These are phyloP conservation scores for Pogonognathellus flavescens DNA, from an alignment of 1,140 invertebrate species.

Conservation along the genomic window DNA sequence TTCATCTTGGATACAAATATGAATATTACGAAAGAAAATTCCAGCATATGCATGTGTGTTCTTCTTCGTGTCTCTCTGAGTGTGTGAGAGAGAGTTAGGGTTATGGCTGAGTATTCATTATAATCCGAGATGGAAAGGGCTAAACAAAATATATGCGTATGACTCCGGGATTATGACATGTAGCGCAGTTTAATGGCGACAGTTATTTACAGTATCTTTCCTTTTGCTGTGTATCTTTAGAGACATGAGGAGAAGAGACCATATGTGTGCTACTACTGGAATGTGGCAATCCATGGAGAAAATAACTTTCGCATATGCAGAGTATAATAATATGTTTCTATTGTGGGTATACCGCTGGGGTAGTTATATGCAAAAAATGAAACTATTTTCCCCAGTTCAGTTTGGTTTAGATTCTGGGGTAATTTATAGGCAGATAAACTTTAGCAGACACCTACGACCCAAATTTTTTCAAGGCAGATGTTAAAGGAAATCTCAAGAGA, in stretches of 20 bases:
- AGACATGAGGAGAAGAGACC: conserved; percentile 7
- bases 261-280: background rate
- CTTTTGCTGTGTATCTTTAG: conserved; percentile 17
- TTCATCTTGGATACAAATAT: conserved; percentile 30
- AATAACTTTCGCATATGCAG: background rate
- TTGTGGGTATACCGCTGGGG: background rate
- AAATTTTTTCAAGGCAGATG: conserved; percentile 19
- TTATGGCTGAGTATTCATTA: background rate
- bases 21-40: conserved; percentile 19
- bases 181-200: conserved; percentile 42
- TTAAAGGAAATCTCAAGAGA: conserved; percentile 31
- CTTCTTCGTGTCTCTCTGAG: background rate
- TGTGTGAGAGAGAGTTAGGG: background rate
- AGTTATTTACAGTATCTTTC: conserved; percentile 47
- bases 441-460: conserved; percentile 45
- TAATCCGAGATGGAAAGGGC: conserved; percentile 29
- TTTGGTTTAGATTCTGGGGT: conserved; percentile 14
- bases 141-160: conserved; percentile 44
- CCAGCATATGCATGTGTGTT: background rate
- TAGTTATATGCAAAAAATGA: background rate
- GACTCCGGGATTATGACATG: conserved; percentile 37
- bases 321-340: background rate
- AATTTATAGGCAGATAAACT: conserved; percentile 45
- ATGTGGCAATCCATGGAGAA: background rate
- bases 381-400: conserved; percentile 27